Base-by-base conservation (phyloP, 92 coral and sea anemone genomes). In the Muricea muricata region DNA sequence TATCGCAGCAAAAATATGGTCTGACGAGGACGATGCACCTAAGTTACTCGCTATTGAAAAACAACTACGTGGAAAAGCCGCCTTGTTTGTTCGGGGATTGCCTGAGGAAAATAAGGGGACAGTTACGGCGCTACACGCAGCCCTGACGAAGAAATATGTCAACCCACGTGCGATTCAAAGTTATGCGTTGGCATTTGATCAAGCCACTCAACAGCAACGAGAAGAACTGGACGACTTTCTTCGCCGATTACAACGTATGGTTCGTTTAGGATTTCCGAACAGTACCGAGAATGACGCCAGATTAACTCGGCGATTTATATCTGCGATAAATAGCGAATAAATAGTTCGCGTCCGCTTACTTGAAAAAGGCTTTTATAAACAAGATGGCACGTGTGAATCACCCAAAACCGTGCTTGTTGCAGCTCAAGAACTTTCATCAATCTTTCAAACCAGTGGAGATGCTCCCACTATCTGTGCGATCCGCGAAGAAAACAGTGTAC, bases 161-260 rank as follows among this genome's bases (percentile, higher is more conserved):
- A 52, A 52, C 60, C 5, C 0, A 21, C 60, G 60, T n/a, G n/a
- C n/a, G n/a, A n/a, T n/a, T n/a, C n/a, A n/a, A n/a, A n/a, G n/a
- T n/a, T n/a, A n/a, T n/a, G n/a, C n/a, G n/a, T n/a, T 65, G 71
- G 71, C 0, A 26, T 65, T 65, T 26, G 71, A 65, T 65, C 71
- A 65, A 65, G 71, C 71, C 40, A 65, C 71, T 10, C 71, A 65
- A 65, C 71, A 65, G 26, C 71, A n/a, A n/a, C n/a, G n/a, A n/a
- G n/a, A n/a, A n/a, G n/a, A 31, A 8, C 20, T 69, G 21, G 76
- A 69, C 76, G 76, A 69, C 76, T 69, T 69, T 35, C 76, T 69
- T 69, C 76, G 76, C 45, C 76, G 76, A 2, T 37, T 69, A 13
- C 76, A 69, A 69, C 76, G 76, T 3, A 69, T 69, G 76, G 76